Evolutionary conservation across 2,888 invertebrate genomes (phyloP).

Genomic region (Apotomis turbidana): DNA sequence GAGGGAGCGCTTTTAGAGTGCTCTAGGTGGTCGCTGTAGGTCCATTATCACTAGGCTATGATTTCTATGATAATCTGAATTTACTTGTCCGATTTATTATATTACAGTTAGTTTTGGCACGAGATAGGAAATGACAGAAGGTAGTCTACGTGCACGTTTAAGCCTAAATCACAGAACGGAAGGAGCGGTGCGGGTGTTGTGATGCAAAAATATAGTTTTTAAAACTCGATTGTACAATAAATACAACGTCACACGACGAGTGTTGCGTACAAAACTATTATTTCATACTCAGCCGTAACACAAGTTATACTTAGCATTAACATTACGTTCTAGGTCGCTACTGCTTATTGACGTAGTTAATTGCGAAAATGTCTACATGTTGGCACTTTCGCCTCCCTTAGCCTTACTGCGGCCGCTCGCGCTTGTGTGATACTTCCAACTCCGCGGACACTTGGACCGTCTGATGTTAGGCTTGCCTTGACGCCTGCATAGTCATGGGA

Average conservation of each 20-base stretch:
- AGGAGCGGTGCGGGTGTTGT: slow-evolving; percentile 73
- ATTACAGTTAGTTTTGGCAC: slow-evolving; percentile 70
- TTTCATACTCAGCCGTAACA: slow-evolving; percentile 53
- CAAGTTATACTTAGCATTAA: slow-evolving; percentile 56
- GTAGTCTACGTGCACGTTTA: slow-evolving; percentile 66
- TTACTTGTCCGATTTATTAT: slow-evolving; percentile 27
- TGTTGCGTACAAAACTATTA: slow-evolving; percentile 67
- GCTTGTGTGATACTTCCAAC: slow-evolving; percentile 24
- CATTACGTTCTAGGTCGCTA: slow-evolving; percentile 54
- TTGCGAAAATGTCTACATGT: slow-evolving; percentile 67
- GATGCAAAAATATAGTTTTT: slow-evolving; percentile 76
- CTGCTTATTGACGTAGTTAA: slow-evolving; percentile 69
- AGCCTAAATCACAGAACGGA: slow-evolving; percentile 81
- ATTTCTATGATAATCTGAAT: slow-evolving; percentile 20
- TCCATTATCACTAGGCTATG: slow-evolving; percentile 27
- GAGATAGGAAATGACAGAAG: slow-evolving; percentile 67
- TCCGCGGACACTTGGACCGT: not conserved
- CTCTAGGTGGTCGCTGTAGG: slow-evolving; percentile 20
- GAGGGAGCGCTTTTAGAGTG: not conserved
- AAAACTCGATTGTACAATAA: slow-evolving; percentile 55
- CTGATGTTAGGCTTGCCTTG: not conserved
- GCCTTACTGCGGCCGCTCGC: not conserved
- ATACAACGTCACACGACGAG: slow-evolving; percentile 53
- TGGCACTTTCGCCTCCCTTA: slow-evolving; percentile 62
- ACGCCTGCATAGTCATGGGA: not conserved